Evolutionary conservation across 1,140 invertebrate species (phyloP).

Genomic region (Diorhabda sublineata): DNA sequence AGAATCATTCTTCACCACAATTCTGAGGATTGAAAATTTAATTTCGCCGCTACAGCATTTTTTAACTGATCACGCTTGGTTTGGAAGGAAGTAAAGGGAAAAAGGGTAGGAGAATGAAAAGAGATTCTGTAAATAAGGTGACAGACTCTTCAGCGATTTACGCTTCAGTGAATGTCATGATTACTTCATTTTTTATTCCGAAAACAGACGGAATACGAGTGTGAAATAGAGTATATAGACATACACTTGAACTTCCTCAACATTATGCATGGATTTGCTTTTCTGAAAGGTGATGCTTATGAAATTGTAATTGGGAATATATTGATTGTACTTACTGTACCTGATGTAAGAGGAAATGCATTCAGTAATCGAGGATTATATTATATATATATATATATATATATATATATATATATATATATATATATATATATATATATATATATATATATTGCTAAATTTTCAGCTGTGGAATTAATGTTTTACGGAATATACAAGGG

Average conservation of each 20-base stretch:
- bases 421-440: too few species aligned
- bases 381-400: too few species aligned
- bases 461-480: too few species aligned
- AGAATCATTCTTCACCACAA: neutral
- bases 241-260: neutral
- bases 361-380: too few species aligned
- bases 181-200: slow-evolving; percentile 2
- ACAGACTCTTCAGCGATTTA: neutral
- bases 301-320: too few species aligned
- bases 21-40: slow-evolving; percentile 1
- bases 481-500: too few species aligned
- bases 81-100: slow-evolving; percentile 2
- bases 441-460: too few species aligned
- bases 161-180: neutral
- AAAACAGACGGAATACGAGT: neutral
- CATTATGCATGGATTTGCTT: too few species aligned
- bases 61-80: slow-evolving; percentile 1
- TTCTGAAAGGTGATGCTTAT: too few species aligned
- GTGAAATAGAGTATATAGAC: neutral
- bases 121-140: slow-evolving; percentile 2
- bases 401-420: too few species aligned
- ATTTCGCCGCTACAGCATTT: slow-evolving; percentile 2
- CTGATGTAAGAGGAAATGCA: too few species aligned
- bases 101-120: neutral
- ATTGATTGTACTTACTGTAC: too few species aligned